Evolutionary conservation across 2,113 vertebrate genomes (phyloP).

Genomic region (Mesembrinibis cayennensis): DNA sequence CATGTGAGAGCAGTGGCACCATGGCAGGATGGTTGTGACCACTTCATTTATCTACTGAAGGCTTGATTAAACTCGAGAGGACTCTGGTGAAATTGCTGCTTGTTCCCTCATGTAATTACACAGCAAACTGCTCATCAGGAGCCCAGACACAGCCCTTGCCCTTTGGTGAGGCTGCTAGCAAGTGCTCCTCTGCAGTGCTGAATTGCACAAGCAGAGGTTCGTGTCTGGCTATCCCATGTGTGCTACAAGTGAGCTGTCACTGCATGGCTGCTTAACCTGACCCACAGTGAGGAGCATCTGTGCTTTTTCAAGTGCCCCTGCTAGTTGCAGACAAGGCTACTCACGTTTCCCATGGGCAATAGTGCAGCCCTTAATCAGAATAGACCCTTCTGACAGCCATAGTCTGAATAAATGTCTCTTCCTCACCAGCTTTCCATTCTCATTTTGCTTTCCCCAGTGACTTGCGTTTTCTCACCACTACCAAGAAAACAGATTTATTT

Average conservation of each 20-base stretch:
- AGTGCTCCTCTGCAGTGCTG: background rate
- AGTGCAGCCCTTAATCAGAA: background rate
- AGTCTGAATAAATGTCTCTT: background rate
- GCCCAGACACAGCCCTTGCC: background rate
- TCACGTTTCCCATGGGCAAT: background rate
- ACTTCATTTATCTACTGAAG: background rate
- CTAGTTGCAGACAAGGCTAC: background rate
- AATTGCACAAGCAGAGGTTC: background rate
- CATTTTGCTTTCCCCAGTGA: background rate
- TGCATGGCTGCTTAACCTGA: background rate
- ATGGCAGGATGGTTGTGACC: fast-evolving
- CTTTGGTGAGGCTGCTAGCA: background rate
- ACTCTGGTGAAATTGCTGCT: background rate
- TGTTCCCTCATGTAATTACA: background rate
- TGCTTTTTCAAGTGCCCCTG: background rate
- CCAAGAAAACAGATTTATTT: constrained; percentile 29
- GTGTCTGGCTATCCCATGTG: fast-evolving
- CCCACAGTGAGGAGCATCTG: background rate
- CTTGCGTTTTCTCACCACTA: background rate
- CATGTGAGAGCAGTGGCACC: fast-evolving
- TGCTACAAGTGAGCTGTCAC: background rate
- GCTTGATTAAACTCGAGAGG: background rate
- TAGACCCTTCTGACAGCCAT: background rate
- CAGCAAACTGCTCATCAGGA: fast-evolving
- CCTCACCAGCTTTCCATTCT: background rate